A percentile compares a stretch with the other conserved stretches of the same genome.
phyloP scores from a whole-genome alignment of 92 coral and sea anemone genomes.

The Galaxea fascicularis region DNA sequence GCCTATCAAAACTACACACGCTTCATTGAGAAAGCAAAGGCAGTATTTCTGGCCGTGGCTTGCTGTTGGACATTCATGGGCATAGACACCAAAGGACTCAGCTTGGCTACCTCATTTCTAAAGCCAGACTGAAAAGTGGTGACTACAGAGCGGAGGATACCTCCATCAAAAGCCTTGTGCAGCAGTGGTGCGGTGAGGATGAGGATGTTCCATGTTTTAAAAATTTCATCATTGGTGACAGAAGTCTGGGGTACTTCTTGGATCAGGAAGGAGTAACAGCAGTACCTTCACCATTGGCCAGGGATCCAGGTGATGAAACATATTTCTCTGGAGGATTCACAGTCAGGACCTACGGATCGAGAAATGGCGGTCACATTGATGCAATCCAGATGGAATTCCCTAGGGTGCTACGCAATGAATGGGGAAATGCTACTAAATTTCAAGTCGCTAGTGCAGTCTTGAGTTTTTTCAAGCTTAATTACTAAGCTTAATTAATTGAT shows the following conservation, averaged over 20 bases:
- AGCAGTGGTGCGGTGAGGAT: not conserved
- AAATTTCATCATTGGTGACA: not conserved
- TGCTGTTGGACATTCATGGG: slow-evolving; percentile 46
- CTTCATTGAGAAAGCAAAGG: slow-evolving; percentile 24
- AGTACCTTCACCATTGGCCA: slow-evolving; percentile 22
- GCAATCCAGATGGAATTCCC: slow-evolving; percentile 44
- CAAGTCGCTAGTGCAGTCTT: not conserved
- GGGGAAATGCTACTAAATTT: not conserved
- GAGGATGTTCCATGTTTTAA: slow-evolving; percentile 8
- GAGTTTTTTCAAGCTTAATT: not conserved
- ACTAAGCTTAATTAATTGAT: not conserved
- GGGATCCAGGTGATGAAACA: not conserved
- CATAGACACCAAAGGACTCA: slow-evolving; percentile 30
- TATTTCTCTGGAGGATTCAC: slow-evolving; percentile 44
- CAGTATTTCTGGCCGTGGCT: slow-evolving; percentile 8
- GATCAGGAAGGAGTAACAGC: slow-evolving; percentile 1
- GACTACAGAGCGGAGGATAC: not conserved
- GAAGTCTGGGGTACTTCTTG: slow-evolving; percentile 32
- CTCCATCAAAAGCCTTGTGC: slow-evolving; percentile 33
- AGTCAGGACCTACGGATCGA: slow-evolving; percentile 29
- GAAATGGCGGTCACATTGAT: slow-evolving; percentile 27
- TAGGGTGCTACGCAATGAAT: not conserved
- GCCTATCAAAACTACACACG: slow-evolving; percentile 38
- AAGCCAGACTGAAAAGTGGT: not conserved
- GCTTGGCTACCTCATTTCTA: slow-evolving; percentile 42